Base-by-base conservation (phyloP, 2,888 invertebrate species). In the Matsumyia berberina region DNA sequence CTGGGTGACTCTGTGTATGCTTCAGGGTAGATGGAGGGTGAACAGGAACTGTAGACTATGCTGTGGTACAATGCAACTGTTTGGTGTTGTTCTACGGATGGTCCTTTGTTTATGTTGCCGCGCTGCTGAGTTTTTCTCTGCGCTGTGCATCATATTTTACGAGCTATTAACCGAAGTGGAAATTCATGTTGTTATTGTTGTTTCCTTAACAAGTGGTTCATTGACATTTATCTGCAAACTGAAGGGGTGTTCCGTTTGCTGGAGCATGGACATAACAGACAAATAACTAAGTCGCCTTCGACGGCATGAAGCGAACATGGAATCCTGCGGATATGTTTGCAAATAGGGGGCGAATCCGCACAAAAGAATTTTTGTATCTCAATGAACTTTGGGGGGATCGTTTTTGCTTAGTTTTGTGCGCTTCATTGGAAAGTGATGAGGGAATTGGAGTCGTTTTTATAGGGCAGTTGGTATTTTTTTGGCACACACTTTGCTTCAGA, bases 81-180 rank as follows among this genome's bases (percentile, higher is more conserved):
- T 73, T 78, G 78, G 58, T 53, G 78, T 57, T 78, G 62, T 55
- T 78, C 53, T 35, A 70, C 44, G 53, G 53, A 60, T 49, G 39
- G 44, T 57, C 33, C 35, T 64, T 78, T 72, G 78, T 72, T 78
- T 78, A 51, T 60, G 44, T 72, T 70, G 46, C 39, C 58, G 72
- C 58, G 64, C 24, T 81, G 37, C 15, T 69, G 8, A 6, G 44
- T 35, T 62, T 55, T 42, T 37, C 11, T 37, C 11, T 37, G n/a
- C 12, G 39, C 51, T 58, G 64, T 44, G 77, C 70, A 77, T 82
- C 58, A 82, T 79, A 73, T 78, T 83, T 83, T 73, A 83, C 73
- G 73, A 79, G 72, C 55, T 79, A 78, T 83, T 78, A 83, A 83
- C 66, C 42, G 78, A 73, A 83, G 82, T 83, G 82, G 67, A 79